Evolutionary conservation across 2,113 vertebrate species (phyloP).

Genomic region (Salvelinus fontinalis): DNA sequence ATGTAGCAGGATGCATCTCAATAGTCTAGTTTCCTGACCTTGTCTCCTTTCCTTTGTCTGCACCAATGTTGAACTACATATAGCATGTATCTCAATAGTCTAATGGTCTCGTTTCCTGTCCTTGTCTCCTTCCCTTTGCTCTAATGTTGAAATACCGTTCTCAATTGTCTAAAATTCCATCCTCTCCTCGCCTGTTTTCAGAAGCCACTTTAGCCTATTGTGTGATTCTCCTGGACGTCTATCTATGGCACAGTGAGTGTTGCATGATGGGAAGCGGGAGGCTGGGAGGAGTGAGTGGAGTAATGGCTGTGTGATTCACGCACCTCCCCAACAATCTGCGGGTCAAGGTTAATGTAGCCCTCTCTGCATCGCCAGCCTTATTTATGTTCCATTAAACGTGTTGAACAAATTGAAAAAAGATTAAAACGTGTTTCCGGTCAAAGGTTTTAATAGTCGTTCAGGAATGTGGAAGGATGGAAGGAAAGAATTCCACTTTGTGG

Average conservation of each 20-base stretch:
- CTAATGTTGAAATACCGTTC: no score
- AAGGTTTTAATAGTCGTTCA: constrained; percentile 42
- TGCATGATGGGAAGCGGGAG: constrained; percentile 42
- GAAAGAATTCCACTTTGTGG: constrained; percentile 24
- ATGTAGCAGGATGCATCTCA: background rate
- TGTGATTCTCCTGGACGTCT: constrained; percentile 16
- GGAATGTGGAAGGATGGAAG: constrained; percentile 24
- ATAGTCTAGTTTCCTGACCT: no score
- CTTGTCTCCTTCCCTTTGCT: no score
- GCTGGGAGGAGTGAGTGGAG: background rate
- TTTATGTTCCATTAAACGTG: constrained; percentile 59
- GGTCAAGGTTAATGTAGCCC: constrained; percentile 62
- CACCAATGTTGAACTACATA: no score
- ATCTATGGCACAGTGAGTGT: constrained; percentile 4
- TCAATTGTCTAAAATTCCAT: no score
- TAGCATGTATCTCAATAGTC: no score
- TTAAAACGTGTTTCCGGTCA: constrained; percentile 52
- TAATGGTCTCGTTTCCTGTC: no score
- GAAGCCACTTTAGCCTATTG: background rate
- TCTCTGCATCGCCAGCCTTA: constrained; percentile 36
- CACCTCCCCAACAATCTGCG: constrained; percentile 31
- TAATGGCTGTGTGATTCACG: constrained; percentile 45
- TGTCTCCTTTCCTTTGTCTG: no score
- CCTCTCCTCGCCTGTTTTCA: no score
- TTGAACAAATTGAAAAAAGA: constrained; percentile 49